These are phyloP conservation scores for roundworm (Caenorhabditis elegans) DNA, from an alignment of 1,140 invertebrate species.

Conservation along the genomic window DNA sequence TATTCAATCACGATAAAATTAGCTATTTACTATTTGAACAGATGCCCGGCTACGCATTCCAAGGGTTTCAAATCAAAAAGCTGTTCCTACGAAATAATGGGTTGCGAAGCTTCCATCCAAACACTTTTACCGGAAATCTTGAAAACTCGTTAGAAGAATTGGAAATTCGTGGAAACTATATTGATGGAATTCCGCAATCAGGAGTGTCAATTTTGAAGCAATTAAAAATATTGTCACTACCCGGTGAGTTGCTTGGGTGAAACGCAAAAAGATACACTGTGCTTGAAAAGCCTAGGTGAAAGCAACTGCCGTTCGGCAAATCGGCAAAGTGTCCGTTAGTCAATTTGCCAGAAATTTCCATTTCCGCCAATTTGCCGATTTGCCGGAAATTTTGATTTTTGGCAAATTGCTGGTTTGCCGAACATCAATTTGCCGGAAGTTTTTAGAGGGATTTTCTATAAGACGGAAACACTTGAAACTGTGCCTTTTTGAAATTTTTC, in stretches of 20 bases:
- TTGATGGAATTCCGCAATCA: slow-evolving; percentile 46
- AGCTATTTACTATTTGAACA: slow-evolving; percentile 11
- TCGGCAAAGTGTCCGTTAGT: too few relatives aligned
- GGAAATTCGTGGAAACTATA: slow-evolving; percentile 49
- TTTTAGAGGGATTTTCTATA: too few relatives aligned
- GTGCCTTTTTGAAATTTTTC: too few relatives aligned
- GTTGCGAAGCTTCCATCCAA: slow-evolving; percentile 35
- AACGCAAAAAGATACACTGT: too few relatives aligned
- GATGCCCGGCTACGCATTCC: slow-evolving; percentile 48
- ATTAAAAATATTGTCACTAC: slow-evolving; percentile 15
- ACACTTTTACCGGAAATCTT: slow-evolving; percentile 49
- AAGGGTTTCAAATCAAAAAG: slow-evolving; percentile 48
- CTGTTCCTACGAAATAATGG: slow-evolving; percentile 51
- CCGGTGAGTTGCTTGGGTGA: background rate
- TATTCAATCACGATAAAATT: background rate
- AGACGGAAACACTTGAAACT: too few relatives aligned
- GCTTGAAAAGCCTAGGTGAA: too few relatives aligned
- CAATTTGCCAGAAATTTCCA: too few relatives aligned
- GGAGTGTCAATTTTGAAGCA: slow-evolving; percentile 44
- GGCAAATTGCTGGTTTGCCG: too few relatives aligned
- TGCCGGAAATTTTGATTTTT: too few relatives aligned
- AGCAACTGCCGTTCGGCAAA: too few relatives aligned
- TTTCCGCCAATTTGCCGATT: too few relatives aligned
- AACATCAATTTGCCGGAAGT: too few relatives aligned
- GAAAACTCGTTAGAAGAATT: slow-evolving; percentile 44